phyloP scores from a whole-genome alignment of 2,888 invertebrate species.

The Masnerella sp. region DNA sequence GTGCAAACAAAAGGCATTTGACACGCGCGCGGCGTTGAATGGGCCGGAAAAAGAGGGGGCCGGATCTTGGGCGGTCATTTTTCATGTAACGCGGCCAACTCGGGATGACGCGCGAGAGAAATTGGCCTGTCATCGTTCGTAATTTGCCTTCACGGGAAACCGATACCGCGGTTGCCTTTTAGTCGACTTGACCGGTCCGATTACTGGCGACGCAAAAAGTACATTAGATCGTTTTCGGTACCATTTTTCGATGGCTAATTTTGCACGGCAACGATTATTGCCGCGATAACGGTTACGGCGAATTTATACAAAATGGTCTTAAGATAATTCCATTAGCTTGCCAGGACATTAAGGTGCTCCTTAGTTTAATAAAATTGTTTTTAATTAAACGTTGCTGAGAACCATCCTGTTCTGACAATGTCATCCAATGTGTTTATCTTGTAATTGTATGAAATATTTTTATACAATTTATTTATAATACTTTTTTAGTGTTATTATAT shows the following conservation, averaged over 20 bases:
- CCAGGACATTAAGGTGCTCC: slow-evolving; percentile 10
- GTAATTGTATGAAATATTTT: too few species aligned
- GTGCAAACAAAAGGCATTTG: slow-evolving; percentile 46
- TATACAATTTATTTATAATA: too few species aligned
- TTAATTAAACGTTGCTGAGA: slow-evolving; percentile 16
- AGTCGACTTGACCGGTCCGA: slow-evolving; percentile 13
- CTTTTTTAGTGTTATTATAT: too few species aligned
- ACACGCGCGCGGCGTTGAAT: slow-evolving; percentile 28
- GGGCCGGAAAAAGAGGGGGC: slow-evolving; percentile 28
- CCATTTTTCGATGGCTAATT: slow-evolving; percentile 14
- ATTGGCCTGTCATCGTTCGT: slow-evolving; percentile 53
- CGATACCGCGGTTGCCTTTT: slow-evolving; percentile 26
- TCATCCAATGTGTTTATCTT: too few species aligned
- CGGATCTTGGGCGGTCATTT: slow-evolving; percentile 41
- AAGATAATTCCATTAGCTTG: slow-evolving; percentile 24
- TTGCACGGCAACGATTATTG: slow-evolving; percentile 17
- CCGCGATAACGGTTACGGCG: slow-evolving; percentile 14
- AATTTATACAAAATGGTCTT: slow-evolving; percentile 30
- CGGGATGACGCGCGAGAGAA: slow-evolving; percentile 45
- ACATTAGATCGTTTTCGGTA: background rate
- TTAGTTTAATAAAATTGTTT: slow-evolving; percentile 1
- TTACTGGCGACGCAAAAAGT: slow-evolving; percentile 1
- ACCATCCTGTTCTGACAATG: too few species aligned
- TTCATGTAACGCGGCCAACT: slow-evolving; percentile 40
- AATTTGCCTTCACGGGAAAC: slow-evolving; percentile 38